phyloP scores from a whole-genome alignment of 2,797 vertebrate genomes.

The Pterois miles region DNA sequence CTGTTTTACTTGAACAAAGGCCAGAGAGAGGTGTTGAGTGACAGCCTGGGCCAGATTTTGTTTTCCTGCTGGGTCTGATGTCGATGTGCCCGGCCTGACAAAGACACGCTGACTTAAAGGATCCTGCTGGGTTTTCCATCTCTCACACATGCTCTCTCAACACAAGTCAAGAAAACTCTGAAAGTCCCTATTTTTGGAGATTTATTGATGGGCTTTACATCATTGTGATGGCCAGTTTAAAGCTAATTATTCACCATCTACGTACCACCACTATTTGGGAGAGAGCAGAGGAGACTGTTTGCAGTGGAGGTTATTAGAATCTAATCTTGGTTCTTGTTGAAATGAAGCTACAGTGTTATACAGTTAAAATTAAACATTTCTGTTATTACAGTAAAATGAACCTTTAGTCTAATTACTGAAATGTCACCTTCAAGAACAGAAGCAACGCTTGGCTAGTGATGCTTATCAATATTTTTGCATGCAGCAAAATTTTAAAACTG shows the following conservation, averaged over 20 bases:
- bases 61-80: constrained; percentile 21
- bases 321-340: not conserved
- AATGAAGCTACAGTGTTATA: not conserved
- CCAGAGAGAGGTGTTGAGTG: not conserved
- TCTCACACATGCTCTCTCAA: constrained; percentile 22
- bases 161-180: constrained; percentile 2
- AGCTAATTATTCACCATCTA: not conserved
- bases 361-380: not conserved
- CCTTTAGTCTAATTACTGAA: not conserved
- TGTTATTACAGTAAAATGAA: not conserved
- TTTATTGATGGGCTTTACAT: constrained; percentile 8
- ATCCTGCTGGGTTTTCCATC: constrained; percentile 21
- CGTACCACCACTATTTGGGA: not conserved
- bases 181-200: not conserved
- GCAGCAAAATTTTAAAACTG: not conserved
- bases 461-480: constrained; percentile 22
- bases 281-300: not conserved
- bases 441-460: constrained; percentile 36
- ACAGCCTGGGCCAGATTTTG: not conserved
- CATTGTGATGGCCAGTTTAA: not conserved
- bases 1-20: not conserved
- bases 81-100: constrained; percentile 37
- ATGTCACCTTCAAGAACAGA: not conserved
- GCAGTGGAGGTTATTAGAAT: not conserved
- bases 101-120: constrained; percentile 44